Evolutionary conservation across 2,888 invertebrate genomes (phyloP).

Genomic region (Mechanitis mazaeus): DNA sequence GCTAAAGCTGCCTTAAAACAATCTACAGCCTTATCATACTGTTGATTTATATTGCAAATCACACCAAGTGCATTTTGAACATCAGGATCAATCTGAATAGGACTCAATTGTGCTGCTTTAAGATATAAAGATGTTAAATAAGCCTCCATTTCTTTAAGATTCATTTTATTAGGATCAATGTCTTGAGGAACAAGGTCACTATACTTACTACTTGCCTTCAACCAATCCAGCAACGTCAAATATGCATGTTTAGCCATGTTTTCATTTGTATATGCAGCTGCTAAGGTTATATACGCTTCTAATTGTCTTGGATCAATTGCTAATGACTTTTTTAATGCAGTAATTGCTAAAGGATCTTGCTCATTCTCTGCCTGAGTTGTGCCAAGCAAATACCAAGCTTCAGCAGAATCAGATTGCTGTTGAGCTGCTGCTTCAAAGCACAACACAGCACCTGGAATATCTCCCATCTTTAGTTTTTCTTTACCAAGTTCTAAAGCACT

Average conservation of each 20-base stretch:
- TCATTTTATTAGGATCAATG: conserved; percentile 57
- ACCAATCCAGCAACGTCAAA: conserved; percentile 86
- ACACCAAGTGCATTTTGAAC: conserved; percentile 96
- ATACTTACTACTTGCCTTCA: conserved; percentile 88
- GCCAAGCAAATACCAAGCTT: conserved; percentile 92
- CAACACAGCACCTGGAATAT: conserved; percentile 95
- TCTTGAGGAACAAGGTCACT: conserved; percentile 80
- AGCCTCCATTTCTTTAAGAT: conserved; percentile 68
- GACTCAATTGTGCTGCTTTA: conserved; percentile 86
- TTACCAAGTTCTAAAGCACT: conserved; percentile 92
- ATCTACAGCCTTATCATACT: conserved; percentile 97
- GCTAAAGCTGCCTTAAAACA: conserved; percentile 95
- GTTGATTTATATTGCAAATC: conserved; percentile 94
- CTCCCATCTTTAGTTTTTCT: conserved; percentile 87
- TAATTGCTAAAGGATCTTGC: conserved; percentile 94
- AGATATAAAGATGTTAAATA: conserved; percentile 86
- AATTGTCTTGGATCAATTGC: conserved; percentile 87
- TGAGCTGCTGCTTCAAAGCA: conserved; percentile 97
- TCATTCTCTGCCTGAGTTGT: conserved; percentile 98
- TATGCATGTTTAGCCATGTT: conserved; percentile 94
- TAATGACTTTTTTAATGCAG: conserved; percentile 91
- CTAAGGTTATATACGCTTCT: conserved; percentile 91
- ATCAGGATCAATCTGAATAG: conserved; percentile 88
- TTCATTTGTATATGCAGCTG: conserved; percentile 97
- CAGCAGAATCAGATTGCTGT: conserved; percentile 84